Evolutionary conservation across 2,113 vertebrate genomes (phyloP).

Genomic region (Tylochromis polylepis): DNA sequence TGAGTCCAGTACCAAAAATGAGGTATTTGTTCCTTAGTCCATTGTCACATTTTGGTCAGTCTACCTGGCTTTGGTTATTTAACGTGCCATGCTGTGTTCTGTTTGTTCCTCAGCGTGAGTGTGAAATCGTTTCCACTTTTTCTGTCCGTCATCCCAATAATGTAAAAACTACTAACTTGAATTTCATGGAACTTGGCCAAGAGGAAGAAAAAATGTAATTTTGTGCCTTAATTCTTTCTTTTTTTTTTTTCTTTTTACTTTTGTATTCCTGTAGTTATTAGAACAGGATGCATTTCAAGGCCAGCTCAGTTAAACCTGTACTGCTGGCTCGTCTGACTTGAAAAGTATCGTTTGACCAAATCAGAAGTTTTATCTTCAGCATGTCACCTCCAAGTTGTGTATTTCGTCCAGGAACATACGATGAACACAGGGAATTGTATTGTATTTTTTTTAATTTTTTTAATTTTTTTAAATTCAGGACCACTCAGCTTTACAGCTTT

Average conservation of each 20-base stretch:
- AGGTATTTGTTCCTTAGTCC: not conserved
- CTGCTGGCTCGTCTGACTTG: not conserved
- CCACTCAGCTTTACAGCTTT: not conserved
- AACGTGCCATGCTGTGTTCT: not conserved
- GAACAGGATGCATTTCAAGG: not conserved
- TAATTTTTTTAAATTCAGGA: not conserved
- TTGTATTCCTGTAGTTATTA: not conserved
- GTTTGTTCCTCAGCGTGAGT: not conserved
- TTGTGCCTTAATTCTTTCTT: not conserved
- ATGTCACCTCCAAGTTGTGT: not conserved
- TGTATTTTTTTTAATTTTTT: not conserved
- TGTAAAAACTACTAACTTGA: not conserved
- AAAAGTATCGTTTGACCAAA: not conserved
- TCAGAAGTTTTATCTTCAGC: not conserved
- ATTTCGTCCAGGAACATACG: rapidly evolving
- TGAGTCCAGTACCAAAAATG: not conserved
- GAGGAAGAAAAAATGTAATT: not conserved
- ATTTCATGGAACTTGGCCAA: not conserved
- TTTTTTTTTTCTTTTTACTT: not conserved
- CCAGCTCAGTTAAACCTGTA: not conserved
- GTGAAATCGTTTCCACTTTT: not conserved
- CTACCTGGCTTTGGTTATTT: not conserved
- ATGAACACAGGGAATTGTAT: not conserved
- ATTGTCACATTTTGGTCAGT: not conserved
- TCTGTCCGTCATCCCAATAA: not conserved